Evolutionary conservation across 1,140 invertebrate genomes (phyloP).

Genomic region (Drosophila dunni): DNA sequence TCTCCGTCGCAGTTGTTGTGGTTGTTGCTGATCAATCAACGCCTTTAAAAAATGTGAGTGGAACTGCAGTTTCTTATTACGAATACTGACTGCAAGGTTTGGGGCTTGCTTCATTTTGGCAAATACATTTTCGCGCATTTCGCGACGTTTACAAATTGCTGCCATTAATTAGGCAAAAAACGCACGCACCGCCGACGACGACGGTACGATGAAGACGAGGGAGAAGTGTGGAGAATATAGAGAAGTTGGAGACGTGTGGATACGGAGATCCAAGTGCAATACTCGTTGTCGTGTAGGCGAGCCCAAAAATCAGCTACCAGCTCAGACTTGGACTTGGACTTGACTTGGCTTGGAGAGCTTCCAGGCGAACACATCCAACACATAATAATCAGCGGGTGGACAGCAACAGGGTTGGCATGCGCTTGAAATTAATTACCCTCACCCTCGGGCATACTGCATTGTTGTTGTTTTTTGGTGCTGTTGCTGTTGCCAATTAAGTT

Average conservation of each 20-base stretch:
- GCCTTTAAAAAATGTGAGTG: slow-evolving; percentile 75
- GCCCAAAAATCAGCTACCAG: slow-evolving; percentile 50
- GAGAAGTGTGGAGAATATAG: no score
- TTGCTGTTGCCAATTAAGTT: slow-evolving; percentile 71
- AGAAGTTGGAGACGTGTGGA: neutral
- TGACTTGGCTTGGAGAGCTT: slow-evolving; percentile 30
- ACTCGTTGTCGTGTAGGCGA: slow-evolving; percentile 19
- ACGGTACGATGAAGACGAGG: slow-evolving; percentile 11
- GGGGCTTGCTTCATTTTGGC: slow-evolving; percentile 63
- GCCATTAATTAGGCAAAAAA: slow-evolving; percentile 83
- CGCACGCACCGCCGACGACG: slow-evolving; percentile 65
- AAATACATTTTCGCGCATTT: slow-evolving; percentile 81
- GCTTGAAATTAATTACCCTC: slow-evolving; percentile 77
- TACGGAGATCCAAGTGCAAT: slow-evolving; percentile 34
- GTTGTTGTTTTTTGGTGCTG: slow-evolving; percentile 39
- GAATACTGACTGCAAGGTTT: slow-evolving; percentile 35
- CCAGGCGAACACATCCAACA: slow-evolving; percentile 55
- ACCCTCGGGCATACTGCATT: slow-evolving; percentile 23
- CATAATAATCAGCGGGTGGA: slow-evolving; percentile 83
- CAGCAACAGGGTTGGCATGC: slow-evolving; percentile 80
- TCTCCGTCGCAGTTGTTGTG: slow-evolving; percentile 29
- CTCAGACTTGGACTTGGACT: slow-evolving; percentile 1
- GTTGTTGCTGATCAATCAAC: slow-evolving; percentile 81
- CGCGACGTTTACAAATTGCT: slow-evolving; percentile 83
- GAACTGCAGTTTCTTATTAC: slow-evolving; percentile 74